phyloP scores from a whole-genome alignment of 2,888 invertebrate species.

The Elegia similella region DNA sequence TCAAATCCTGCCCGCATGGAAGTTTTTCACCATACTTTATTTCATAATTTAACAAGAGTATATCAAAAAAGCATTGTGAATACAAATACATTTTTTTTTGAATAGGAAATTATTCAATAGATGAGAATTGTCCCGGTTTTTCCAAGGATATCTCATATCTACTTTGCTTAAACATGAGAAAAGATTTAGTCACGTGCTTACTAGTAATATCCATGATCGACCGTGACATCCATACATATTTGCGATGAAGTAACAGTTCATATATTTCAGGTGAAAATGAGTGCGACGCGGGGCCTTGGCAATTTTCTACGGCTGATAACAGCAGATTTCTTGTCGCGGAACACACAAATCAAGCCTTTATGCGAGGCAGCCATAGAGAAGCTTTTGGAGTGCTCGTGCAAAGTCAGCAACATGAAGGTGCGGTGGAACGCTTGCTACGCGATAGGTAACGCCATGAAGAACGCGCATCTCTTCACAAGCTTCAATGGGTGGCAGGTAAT shows the following conservation, averaged over 20 bases:
- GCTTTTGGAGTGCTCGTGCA: slow-evolving; percentile 86
- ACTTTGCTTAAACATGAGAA: too few species aligned
- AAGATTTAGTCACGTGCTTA: too few species aligned
- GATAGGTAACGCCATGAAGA: slow-evolving; percentile 89
- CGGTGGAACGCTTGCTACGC: slow-evolving; percentile 97
- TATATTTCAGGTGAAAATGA: slow-evolving; percentile 81
- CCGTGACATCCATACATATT: too few species aligned
- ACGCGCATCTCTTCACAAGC: slow-evolving; percentile 71
- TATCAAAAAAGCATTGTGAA: too few species aligned
- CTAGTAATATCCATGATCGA: too few species aligned
- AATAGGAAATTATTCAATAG: too few species aligned
- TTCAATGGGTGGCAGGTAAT: slow-evolving; percentile 80
- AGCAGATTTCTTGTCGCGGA: slow-evolving; percentile 65
- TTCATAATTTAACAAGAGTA: too few species aligned
- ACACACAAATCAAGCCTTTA: slow-evolving; percentile 73
- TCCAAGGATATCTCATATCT: too few species aligned
- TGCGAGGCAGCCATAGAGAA: slow-evolving; percentile 83
- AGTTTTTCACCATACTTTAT: too few species aligned
- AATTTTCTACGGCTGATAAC: slow-evolving; percentile 87
- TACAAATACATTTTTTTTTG: too few species aligned
- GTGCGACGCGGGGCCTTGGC: slow-evolving; percentile 90
- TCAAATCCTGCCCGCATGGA: too few species aligned
- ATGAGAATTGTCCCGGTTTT: too few species aligned
- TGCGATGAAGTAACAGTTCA: background rate
- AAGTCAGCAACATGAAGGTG: slow-evolving; percentile 91